Base-by-base conservation (phyloP, 1,140 invertebrate genomes). In the Cydia splendana region DNA sequence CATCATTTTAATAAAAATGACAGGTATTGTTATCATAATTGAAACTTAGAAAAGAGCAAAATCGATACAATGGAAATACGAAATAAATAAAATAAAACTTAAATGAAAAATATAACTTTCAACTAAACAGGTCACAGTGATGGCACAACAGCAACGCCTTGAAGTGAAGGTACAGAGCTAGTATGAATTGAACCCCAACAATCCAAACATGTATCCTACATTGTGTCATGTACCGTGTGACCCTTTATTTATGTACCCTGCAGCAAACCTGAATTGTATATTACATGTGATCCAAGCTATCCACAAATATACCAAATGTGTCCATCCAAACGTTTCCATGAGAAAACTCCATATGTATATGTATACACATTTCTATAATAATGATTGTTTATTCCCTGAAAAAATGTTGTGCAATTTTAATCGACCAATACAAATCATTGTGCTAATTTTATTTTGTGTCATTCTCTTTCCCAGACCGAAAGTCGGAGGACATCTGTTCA, bases 401-500 rank as follows among this genome's bases (percentile, higher is more conserved):
- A n/a, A 18, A 71, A 78, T 71, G 71, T 30, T 78, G 67, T 83
- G 67, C 74, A 82, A 84, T 82, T 83, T 45, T 51, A 78, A 57
- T 65, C 69, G n/a, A 75, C 57, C 74, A 75, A 79, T 76, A 48
- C 15, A 57, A 28, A 73, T 15, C 6, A 57, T 34, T 34, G 65
- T 73, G 67, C 67, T 77, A 77, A 73, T 77, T 15, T 48, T 76
- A 53, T 76, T 45, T 73, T 78, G 51, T 78, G 76, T 78, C 79
- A 78, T 78, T 75, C 77, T 78, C 48, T 20, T 18, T 13, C 48
- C 0, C 24, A 92, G 91, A 85, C 85, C 74, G 91, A 92, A 84
- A 92, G 91, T 85, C 80, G 90, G 79, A 88, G 91, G 65, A 87
- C 87, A 7, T 90, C 88, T 4, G 77, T 92, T 74, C 90, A 91